phyloP scores from a whole-genome alignment of 2,797 vertebrate genomes.

The Poecilia velifera region DNA sequence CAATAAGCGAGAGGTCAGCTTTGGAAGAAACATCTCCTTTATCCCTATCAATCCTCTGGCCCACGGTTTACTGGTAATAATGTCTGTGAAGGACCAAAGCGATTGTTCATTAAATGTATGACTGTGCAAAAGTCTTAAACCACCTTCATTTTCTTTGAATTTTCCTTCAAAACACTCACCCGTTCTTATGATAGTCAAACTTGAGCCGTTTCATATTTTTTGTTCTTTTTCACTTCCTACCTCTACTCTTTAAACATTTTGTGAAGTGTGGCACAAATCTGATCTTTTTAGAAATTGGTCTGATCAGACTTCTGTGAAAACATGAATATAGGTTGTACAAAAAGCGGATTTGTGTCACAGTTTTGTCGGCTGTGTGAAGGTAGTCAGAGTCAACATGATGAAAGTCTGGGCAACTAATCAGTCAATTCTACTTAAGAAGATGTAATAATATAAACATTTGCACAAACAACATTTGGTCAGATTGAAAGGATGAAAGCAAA shows the following conservation, averaged over 20 bases:
- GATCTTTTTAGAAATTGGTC: too few species aligned
- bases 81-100: not conserved
- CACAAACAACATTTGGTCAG: not conserved
- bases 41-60: slow-evolving; percentile 15
- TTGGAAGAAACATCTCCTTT: slow-evolving; percentile 24
- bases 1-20: slow-evolving; percentile 33
- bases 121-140: not conserved
- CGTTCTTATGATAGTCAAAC: not conserved
- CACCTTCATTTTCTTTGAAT: not conserved
- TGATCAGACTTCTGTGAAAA: too few species aligned
- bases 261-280: not conserved
- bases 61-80: slow-evolving; percentile 15
- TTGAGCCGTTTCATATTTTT: not conserved
- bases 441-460: not conserved
- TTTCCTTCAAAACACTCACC: not conserved
- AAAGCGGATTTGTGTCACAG: too few species aligned
- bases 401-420: not conserved
- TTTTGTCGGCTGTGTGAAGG: not conserved
- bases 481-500: slow-evolving; percentile 1
- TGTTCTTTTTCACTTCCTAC: not conserved
- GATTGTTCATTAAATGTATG: not conserved
- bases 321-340: too few species aligned
- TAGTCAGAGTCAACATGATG: not conserved
- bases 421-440: not conserved
- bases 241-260: not conserved